Percentiles rank a stretch among this genome's conserved stretches.
phyloP scores from a whole-genome alignment of 2,797 vertebrate genomes.

The Tauraco hartlaubi region DNA sequence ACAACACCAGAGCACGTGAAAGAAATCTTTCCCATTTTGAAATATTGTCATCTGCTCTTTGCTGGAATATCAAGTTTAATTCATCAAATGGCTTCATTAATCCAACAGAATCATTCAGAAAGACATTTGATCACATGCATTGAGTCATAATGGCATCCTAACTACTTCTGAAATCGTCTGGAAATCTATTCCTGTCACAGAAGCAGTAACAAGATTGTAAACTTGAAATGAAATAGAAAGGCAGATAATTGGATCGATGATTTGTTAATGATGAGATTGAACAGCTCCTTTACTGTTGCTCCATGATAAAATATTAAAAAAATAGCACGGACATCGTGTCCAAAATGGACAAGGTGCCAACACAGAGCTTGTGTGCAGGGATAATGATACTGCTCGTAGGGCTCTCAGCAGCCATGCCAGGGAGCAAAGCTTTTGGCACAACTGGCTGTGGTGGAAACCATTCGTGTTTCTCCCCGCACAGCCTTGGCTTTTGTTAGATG shows the following conservation, averaged over 20 bases:
- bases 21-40: constrained; percentile 15
- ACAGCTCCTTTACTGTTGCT: constrained; percentile 15
- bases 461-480: background rate
- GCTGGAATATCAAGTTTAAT: constrained; percentile 39
- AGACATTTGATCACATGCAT: constrained; percentile 56
- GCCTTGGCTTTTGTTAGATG: background rate
- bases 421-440: background rate
- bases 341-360: background rate
- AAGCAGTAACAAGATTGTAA: constrained; percentile 66
- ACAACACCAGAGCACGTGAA: background rate
- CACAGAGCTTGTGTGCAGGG: background rate
- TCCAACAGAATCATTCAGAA: constrained; percentile 51
- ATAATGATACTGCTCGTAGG: background rate
- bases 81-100: constrained; percentile 69
- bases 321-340: background rate
- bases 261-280: constrained; percentile 78
- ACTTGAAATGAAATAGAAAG: constrained; percentile 79
- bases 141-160: constrained; percentile 47
- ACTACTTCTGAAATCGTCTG: constrained; percentile 56
- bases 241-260: constrained; percentile 78
- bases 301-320: background rate
- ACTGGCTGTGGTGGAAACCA: background rate
- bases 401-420: background rate
- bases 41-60: constrained; percentile 30
- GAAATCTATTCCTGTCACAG: constrained; percentile 72